A percentile compares a stretch with the other conserved stretches of the same genome.
These are phyloP conservation scores for Chrysolina americana DNA, from an alignment of 2,888 invertebrate species.

Conservation along the genomic window DNA sequence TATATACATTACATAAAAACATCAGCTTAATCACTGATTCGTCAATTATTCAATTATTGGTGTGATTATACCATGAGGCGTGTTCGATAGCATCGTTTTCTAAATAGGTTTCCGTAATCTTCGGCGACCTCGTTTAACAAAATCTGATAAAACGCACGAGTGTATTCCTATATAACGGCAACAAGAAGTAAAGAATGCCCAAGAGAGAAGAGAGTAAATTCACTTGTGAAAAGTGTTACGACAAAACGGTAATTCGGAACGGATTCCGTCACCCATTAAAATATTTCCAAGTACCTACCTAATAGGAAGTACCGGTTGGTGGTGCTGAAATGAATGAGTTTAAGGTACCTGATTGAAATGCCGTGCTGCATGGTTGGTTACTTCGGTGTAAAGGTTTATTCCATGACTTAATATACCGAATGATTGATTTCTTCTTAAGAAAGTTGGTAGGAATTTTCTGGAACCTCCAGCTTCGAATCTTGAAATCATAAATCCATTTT, in stretches of 20 bases:
- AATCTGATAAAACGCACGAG: background rate
- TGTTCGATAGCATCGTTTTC: background rate
- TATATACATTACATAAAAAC: background rate
- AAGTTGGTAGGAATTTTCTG: too few species aligned
- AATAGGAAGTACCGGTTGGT: conserved; percentile 17
- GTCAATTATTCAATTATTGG: conserved; percentile 3
- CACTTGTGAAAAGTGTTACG: conserved; percentile 32
- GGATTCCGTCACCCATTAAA: conserved; percentile 26
- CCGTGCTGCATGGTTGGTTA: too few species aligned
- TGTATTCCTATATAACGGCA: conserved; percentile 12
- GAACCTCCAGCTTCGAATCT: too few species aligned
- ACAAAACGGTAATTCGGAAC: conserved; percentile 27
- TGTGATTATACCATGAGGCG: background rate
- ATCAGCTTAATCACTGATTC: background rate
- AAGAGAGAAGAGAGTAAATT: conserved; percentile 31
- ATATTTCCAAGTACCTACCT: conserved; percentile 16
- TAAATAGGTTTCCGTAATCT: conserved; percentile 14
- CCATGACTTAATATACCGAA: too few species aligned
- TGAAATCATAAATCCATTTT: too few species aligned
- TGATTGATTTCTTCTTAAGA: too few species aligned
- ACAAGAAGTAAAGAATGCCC: conserved; percentile 29
- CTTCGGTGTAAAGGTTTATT: too few species aligned
- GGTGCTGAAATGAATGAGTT: conserved; percentile 1
- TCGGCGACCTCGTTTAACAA: background rate
- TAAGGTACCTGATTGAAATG: background rate